Base-by-base conservation (phyloP, 2,113 vertebrate species). In the Marmota flaviventris region DNA sequence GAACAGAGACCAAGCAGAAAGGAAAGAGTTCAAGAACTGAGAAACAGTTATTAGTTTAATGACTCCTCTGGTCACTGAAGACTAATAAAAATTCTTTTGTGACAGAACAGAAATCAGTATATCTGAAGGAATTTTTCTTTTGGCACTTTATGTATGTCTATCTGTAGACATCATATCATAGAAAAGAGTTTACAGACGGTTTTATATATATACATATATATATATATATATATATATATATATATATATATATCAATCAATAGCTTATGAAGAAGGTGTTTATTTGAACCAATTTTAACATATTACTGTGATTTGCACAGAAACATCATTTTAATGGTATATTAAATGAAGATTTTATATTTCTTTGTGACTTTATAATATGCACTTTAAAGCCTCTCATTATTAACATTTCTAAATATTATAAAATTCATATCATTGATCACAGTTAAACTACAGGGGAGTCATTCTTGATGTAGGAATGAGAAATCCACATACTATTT, bases 221-320 rank as follows among this genome's bases (percentile, higher is more conserved):
- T 85, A 39, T 63, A 58, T 25, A 75, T 45, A 72, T 42, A 22
- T 85, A 39, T 63, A 58, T 25, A 45, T 45, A 45, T 45, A 45
- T 45, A 45, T 45, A 45, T 7, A 45, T 8, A 45, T 45, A 75
- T 45, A 67, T n/a, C n/a, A n/a, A n/a, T n/a, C n/a, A n/a, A n/a
- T n/a, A n/a, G n/a, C n/a, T n/a, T n/a, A n/a, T n/a, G n/a, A n/a
- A n/a, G 5, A 18, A 3, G 53, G 61, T 93, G 29, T 93, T 93
- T 89, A 89, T 93, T 89, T 79, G 56, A 94, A 95, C 53, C 8
- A 75, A 89, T 85, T 94, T 94, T 63, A 79, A 27, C 83, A 77
- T 69, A 90, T 92, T 78, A 34, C 27, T 93, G 1, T 93, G 81
- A 97, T 90, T 85, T 95, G 5, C 48, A 92, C 48, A 77, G 4